Conservation (phyloP, 1,140 invertebrate genomes). For the Plutomurus gul region DNA sequence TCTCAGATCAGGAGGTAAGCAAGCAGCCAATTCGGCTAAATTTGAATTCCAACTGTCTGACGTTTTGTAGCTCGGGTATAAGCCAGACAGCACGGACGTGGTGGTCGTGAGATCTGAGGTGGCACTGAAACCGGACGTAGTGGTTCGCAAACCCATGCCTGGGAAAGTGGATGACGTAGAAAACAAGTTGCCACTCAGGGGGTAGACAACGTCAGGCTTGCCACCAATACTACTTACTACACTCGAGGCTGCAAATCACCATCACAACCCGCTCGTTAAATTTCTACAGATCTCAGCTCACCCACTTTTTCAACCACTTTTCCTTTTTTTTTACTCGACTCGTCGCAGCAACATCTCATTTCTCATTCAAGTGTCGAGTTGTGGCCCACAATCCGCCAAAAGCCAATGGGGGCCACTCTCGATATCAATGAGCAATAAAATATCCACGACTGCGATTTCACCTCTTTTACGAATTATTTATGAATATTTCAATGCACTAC, state of each 20-base stretch:
- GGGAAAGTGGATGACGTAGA: conserved; percentile 49
- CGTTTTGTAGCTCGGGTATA: conserved; percentile 52
- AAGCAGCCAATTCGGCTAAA: conserved; percentile 58
- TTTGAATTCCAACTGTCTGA: conserved; percentile 52
- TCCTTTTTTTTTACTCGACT: not conserved
- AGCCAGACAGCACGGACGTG: conserved; percentile 53
- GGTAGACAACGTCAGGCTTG: conserved; percentile 46
- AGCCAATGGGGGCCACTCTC: too few relatives aligned
- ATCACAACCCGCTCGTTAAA: conserved; percentile 27
- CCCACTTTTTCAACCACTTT: not conserved
- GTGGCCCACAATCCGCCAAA: not conserved
- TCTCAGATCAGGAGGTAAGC: conserved; percentile 60
- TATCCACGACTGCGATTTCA: not conserved
- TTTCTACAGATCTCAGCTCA: not conserved
- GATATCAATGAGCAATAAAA: not conserved
- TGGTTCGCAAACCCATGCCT: conserved; percentile 53
- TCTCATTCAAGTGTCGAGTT: not conserved
- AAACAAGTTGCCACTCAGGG: conserved; percentile 47
- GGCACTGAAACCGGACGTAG: conserved; percentile 48
- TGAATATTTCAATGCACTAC: too few relatives aligned
- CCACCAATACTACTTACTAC: conserved; percentile 57
- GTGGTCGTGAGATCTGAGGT: conserved; percentile 53
- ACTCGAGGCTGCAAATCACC: conserved; percentile 56
- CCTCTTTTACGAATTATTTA: too few relatives aligned
- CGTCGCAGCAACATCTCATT: not conserved